Conservation (phyloP, 2,797 vertebrate species). For the Oceanodroma leucorhoa region DNA sequence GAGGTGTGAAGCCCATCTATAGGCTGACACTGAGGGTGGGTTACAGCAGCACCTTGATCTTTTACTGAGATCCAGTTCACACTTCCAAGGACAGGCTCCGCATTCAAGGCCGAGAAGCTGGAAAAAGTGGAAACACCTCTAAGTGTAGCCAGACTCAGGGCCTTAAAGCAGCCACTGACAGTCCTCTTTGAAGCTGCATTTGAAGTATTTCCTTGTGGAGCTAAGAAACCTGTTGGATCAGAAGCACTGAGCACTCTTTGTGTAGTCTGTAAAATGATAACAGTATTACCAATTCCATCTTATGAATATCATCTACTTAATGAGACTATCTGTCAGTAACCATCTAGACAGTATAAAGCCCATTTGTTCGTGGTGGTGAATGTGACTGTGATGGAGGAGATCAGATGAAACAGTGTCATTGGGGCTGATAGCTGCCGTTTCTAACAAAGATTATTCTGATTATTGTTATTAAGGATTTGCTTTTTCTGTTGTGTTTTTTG, state of each 20-base stretch:
- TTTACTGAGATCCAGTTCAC: accelerated
- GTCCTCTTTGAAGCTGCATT: neutral
- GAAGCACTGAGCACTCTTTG: neutral
- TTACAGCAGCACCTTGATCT: neutral
- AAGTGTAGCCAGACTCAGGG: neutral
- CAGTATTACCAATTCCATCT: neutral
- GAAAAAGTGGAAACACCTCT: neutral
- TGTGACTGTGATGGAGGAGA: neutral
- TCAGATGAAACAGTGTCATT: neutral
- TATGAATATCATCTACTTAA: neutral
- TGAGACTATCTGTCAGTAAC: neutral
- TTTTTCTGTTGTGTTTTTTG: neutral
- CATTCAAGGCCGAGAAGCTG: neutral
- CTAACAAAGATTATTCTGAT: neutral
- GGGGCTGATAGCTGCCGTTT: neutral
- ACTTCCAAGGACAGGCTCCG: neutral
- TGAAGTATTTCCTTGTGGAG: neutral
- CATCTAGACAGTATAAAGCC: neutral
- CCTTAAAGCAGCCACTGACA: neutral
- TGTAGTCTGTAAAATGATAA: neutral
- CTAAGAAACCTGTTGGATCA: neutral
- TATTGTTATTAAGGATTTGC: neutral
- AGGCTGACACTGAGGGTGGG: accelerated
- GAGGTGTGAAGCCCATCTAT: neutral
- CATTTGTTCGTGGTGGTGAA: neutral